Evolutionary conservation across 1,140 invertebrate genomes (phyloP), one percentile per base, ranked within the genome.

Genomic region (Aleiodes sp.): DNA sequence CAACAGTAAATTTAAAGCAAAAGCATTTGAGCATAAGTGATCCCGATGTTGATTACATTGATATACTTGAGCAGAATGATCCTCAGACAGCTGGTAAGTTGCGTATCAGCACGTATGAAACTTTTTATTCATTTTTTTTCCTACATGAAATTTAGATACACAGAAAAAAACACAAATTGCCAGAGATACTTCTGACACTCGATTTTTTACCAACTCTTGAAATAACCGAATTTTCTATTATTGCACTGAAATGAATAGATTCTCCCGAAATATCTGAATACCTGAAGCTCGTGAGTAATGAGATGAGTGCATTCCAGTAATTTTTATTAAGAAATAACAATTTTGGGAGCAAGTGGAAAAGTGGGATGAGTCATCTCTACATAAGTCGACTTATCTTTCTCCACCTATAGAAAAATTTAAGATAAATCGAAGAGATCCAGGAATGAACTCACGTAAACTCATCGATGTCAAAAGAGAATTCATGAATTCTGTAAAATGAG

Each of bases 11-110:
- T 81, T 80, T 89, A 26, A 88, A 87, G 69, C 89, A 91, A 75
- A 87, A 89, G 66, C 91, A 92, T 81, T 83, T 92, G 56, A 90
- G 89, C 70, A 86, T 88, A 41, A 88, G 87, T 62, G 92, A 92
- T 66, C 87, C 90, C 33, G 92, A 93, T 77, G 91, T 94, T 21
- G 91, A 92, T 80, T 94, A 91, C 73, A 93, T 94, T 73, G 92
- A 94, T 76, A 90, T 89, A 56, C 85, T 88, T 70, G 89, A 91
- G 72, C 89, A 90, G 70, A 83, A 80, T 39, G 87, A 88, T 69
- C 80, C 83, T n/a, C 82, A 86, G 70, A 82, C 82, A 21, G 80
- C 84, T 16, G 80, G 86, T 72, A 76, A 84, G 81, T 76, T 74
- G n/a, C n/a, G n/a, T n/a, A n/a, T n/a, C n/a, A n/a, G n/a, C n/a